Evolutionary conservation across 2,797 vertebrate species (phyloP), one percentile per base, ranked within the genome.

Genomic region (Alexandromys oeconomus): DNA sequence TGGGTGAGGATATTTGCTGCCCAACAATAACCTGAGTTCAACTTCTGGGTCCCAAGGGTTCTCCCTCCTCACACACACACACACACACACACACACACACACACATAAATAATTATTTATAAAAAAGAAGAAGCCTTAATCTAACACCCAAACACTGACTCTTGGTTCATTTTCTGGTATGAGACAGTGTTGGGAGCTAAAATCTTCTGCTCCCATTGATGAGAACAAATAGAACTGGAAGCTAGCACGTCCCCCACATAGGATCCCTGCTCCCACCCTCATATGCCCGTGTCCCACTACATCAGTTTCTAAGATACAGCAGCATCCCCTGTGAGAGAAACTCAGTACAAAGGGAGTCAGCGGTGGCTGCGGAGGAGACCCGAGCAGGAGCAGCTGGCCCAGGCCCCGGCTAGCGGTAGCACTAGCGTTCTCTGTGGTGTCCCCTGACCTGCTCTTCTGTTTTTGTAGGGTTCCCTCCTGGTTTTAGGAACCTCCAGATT

Each of bases 361-460:
- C 3, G 12, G 23, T 27, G 14, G 27, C 17, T 73, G 73, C 59
- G 69, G 81, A 76, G n/a, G 77, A 95, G 84, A 69, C 69, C 8
- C 59, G n/a, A 87, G 84, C 43, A 73, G 65, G 37, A 84, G 84
- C 43, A 73, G 79, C 92, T 89, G 96, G 93, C 87, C 63, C 91
- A 67, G 43, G 89, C 11, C 25, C 87, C 92, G 1, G 57, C 57
- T 57, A 57, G 54, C 1, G 4, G 14, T 15, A 54, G 51, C 48
- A 54, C 82, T 95, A 87, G 94, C 63, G 61, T 93, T 96, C 94
- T 93, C 95, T 61, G n/a, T 96, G 93, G 96, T 96, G 97, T 97
- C 96, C 57, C 57, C 92, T 59, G 91, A 80, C 34, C 63, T 97
- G 57, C 54, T 96, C 95, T 85, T 67, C 51, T 15, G 23, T 85